Evolutionary conservation across 2,888 invertebrate species (phyloP).

Genomic region (Drosophila testacea): DNA sequence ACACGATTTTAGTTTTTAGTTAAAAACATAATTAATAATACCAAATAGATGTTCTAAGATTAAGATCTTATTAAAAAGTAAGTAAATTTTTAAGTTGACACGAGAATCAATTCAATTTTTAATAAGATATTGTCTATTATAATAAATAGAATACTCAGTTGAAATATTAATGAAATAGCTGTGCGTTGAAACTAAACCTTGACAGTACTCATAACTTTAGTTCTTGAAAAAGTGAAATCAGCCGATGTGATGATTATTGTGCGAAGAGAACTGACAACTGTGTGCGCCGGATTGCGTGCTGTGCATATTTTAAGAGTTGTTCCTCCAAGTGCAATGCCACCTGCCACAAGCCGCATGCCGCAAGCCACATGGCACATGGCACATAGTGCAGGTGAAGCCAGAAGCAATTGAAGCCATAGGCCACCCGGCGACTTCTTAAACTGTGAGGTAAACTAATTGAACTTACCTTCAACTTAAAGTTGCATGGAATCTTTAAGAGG

Average conservation of each 20-base stretch:
- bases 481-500: conserved; percentile 46
- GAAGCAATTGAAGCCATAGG: conserved; percentile 9
- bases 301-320: conserved; percentile 62
- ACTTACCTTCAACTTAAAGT: conserved; percentile 68
- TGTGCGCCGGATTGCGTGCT: conserved; percentile 59
- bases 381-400: conserved; percentile 1
- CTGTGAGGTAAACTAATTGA: conserved; percentile 54
- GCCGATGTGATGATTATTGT: conserved; percentile 29
- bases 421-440: conserved; percentile 47
- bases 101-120: too few relatives aligned
- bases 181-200: conserved; percentile 26
- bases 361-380: conserved; percentile 15
- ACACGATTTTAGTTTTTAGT: too few relatives aligned
- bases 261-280: conserved; percentile 10
- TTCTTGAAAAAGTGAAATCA: conserved; percentile 53
- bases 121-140: neutral
- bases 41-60: too few relatives aligned
- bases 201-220: conserved; percentile 32
- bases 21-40: too few relatives aligned
- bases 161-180: neutral
- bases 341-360: conserved; percentile 16
- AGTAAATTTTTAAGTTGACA: too few relatives aligned
- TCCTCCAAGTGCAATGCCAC: conserved; percentile 64
- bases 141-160: neutral
- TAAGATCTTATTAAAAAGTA: too few relatives aligned